Evolutionary conservation across 1,140 invertebrate genomes (phyloP), one percentile per base, ranked within the genome.

Genomic region (Hydropsyche tenuis): DNA sequence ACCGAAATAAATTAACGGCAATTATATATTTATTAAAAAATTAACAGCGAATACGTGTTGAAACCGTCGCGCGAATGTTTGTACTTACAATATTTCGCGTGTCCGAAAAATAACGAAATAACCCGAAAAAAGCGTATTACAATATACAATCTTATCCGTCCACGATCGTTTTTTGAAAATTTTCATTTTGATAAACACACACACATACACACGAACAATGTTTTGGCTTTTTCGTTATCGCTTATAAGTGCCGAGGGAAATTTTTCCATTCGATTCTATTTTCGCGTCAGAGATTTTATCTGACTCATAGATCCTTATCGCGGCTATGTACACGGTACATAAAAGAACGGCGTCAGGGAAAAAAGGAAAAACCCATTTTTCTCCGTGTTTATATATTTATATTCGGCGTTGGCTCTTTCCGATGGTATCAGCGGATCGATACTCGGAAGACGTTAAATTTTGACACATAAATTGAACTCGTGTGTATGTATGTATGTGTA

Each of bases 391-490:
- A 60, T 22, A 60, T 20, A 27, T 9, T 20, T 60, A 5, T 60
- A 22, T 22, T 51, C 18, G 14, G 18, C 46, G 14, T n/a, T n/a
- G n/a, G n/a, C n/a, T n/a, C n/a, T n/a, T n/a, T 14, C 18, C 18
- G 14, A 16, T 51, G 14, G 14, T 51, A 16, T 51, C 14, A 5
- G 46, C 18, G 46, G 5, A 51, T 51, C 14, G 18, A 20, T 51
- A 4, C 18, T 27, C 5, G 48, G 22, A 42, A 37, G 14, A 51
- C 30, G 23, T 70, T 27, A 48, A 14, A 48, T 48, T 62, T 51
- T 51, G 37, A 30, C 65, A 69, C 37, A 48, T 51, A 48, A 69
- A 69, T 69, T 51, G 65, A 69, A 69, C 16, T 51, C 45, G 12
- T 37, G 7, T 23, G 27, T 12, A 16, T 25, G 12, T 23, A 43